Evolutionary conservation across 2,113 vertebrate genomes (phyloP).

Genomic region (Cinclus cinclus): DNA sequence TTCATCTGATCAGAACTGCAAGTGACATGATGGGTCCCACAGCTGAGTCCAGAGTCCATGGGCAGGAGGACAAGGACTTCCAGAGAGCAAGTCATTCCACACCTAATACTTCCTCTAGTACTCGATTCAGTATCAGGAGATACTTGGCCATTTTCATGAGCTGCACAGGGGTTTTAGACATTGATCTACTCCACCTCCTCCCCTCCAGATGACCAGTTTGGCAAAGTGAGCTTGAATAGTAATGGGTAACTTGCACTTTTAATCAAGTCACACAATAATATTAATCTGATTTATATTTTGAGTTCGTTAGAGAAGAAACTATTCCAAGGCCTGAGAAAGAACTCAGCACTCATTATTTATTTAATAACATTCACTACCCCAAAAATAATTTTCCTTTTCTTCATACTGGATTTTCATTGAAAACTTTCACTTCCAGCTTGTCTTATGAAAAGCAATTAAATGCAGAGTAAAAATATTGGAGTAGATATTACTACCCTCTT

Average conservation of each 20-base stretch:
- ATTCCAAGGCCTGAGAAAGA: not conserved
- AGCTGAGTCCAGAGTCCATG: not conserved
- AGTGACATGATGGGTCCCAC: not conserved
- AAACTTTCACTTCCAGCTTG: not conserved
- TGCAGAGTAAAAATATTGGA: not conserved
- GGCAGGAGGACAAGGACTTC: not conserved
- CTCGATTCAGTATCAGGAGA: not conserved
- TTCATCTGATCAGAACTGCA: not conserved
- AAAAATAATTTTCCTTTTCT: not conserved
- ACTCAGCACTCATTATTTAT: not conserved
- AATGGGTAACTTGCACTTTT: not conserved
- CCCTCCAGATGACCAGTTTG: not conserved
- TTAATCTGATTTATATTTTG: not conserved
- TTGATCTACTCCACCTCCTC: not conserved
- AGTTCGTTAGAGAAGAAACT: not conserved
- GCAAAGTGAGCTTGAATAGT: not conserved
- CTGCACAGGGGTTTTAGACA: not conserved
- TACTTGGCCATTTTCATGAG: not conserved
- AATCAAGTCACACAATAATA: not conserved
- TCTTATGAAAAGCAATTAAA: not conserved
- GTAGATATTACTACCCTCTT: not conserved
- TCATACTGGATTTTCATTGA: not conserved
- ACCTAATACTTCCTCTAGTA: not conserved
- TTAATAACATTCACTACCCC: not conserved
- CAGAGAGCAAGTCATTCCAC: not conserved